Conservation (phyloP, 2,113 vertebrate genomes). For the Ginglymostoma cirratum region DNA sequence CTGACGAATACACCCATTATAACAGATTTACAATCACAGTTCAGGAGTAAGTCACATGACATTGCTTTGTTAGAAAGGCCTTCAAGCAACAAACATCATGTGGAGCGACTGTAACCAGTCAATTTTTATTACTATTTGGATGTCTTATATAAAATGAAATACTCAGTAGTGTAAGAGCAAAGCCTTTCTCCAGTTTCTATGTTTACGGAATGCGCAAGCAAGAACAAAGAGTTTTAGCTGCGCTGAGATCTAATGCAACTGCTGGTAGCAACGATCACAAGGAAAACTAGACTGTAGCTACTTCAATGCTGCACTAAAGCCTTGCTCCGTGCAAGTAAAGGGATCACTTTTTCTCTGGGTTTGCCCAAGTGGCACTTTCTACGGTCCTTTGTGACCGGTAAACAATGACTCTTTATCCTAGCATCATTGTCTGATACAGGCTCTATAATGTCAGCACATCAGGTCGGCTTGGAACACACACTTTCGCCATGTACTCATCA, state of each 20-base stretch:
- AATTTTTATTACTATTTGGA: not conserved
- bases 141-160: not conserved
- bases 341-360: not conserved
- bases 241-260: not conserved
- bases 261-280: not conserved
- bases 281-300: not conserved
- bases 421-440: not conserved
- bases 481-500: not conserved
- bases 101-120: not conserved
- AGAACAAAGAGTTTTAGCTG: not conserved
- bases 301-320: not conserved
- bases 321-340: not conserved
- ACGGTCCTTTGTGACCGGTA: too few relatives aligned
- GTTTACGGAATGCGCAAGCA: not conserved
- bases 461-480: not conserved
- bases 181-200: too few relatives aligned
- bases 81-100: not conserved
- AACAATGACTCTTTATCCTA: not conserved
- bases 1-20: not conserved
- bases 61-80: not conserved
- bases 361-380: not conserved
- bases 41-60: not conserved
- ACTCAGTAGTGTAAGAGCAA: not conserved
- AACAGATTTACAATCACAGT: slow-evolving; percentile 17
- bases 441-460: not conserved